Base-by-base conservation (phyloP, 1,140 invertebrate genomes). In the Pinna nobilis region DNA sequence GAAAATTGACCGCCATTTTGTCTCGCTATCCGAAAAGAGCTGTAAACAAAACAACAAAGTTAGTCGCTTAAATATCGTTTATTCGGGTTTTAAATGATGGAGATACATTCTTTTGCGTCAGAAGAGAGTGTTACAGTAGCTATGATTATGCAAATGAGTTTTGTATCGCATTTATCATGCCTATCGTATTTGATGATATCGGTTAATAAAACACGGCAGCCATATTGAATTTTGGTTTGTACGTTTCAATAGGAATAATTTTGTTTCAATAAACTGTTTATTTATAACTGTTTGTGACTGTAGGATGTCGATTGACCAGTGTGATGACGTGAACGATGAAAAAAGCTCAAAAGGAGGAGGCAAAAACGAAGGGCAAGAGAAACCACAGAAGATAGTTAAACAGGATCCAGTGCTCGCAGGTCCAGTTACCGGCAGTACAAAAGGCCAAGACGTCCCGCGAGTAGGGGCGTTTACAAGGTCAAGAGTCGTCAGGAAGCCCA, bases 401-500 rank as follows among this genome's bases (percentile, higher is more conserved):
- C 47, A 59, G 28, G 33, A 41, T 32, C 30, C 11, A 20, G 13
- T 25, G 7, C 28, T 37, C 23, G 60, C 35, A 35, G 33, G 44
- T 65, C 28, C 35, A 25, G 15, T 64, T 37, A 53, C 51, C 35
- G 44, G 39, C 25, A 20, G 39, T 35, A 23, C 33, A 11, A 20
- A 64, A 64, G 63, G 28, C 39, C 28, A 33, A 59, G 57, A 55
- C 20, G 64, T 25, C 1, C 74, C 49, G 30, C 51, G 15, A 18
- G 57, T 65, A 33, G 53, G 66, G 32, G 69, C 61, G n/a, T 70
- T 65, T 13, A 80, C 75, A 51, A 70, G 79, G 41, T 78, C 78
- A n/a, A 74, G 82, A 41, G 69, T 81, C n/a, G 74, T 83, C 2
- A 80, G 77, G 74, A 78, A 71, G 61, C 80, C 82, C 30, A 75